These are phyloP conservation scores for Anoplopoma fimbria DNA, from an alignment of 2,113 vertebrate genomes.

Conservation along the genomic window DNA sequence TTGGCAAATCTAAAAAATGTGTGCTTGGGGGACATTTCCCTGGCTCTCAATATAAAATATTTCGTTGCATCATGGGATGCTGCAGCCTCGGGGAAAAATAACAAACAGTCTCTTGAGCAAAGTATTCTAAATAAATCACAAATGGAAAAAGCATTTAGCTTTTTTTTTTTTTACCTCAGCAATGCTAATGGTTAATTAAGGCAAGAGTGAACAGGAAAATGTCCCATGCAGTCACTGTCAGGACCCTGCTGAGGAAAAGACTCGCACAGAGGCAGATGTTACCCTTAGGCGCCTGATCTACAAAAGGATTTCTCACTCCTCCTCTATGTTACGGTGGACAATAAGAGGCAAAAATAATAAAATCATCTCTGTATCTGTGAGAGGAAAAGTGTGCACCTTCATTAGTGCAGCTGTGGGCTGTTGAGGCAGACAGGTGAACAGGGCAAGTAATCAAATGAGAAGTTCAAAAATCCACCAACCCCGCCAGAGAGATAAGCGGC, in stretches of 20 bases:
- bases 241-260: constrained; percentile 50
- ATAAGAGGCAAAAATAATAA: constrained; percentile 59
- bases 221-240: constrained; percentile 59
- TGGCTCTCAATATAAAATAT: constrained; percentile 49
- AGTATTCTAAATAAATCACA: constrained; percentile 66
- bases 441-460: constrained; percentile 74
- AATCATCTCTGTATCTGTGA: constrained; percentile 57
- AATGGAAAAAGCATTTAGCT: constrained; percentile 57
- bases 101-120: constrained; percentile 65
- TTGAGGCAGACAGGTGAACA: constrained; percentile 75
- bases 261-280: constrained; percentile 74
- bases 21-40: constrained; percentile 56
- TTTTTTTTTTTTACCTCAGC: constrained; percentile 23
- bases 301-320: constrained; percentile 34
- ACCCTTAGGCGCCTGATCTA: constrained; percentile 62
- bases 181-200: constrained; percentile 77
- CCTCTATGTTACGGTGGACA: constrained; percentile 47
- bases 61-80: constrained; percentile 56
- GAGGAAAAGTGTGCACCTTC: constrained; percentile 64
- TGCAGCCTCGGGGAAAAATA: constrained; percentile 64
- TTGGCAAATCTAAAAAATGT: constrained; percentile 57
- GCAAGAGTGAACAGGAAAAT: constrained; percentile 48
- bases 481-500: constrained; percentile 73
- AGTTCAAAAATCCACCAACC: constrained; percentile 72
- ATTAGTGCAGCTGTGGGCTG: constrained; percentile 71